phyloP scores from a whole-genome alignment of 2,888 invertebrate genomes.

The Ptilodon capucinus region DNA sequence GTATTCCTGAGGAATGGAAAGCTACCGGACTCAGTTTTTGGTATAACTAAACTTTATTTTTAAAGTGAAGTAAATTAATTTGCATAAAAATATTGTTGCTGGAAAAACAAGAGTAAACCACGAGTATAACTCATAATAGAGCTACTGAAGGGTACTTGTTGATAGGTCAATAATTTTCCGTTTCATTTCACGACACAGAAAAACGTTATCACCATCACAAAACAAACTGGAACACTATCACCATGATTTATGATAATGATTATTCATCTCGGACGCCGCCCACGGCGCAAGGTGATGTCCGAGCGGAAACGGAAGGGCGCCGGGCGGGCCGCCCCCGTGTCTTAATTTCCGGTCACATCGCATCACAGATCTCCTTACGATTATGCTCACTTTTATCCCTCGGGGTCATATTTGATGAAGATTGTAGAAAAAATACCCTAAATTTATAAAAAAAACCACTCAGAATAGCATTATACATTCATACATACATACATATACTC shows the following conservation, averaged over 20 bases:
- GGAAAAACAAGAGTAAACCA: too few relatives aligned
- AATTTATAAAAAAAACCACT: too few relatives aligned
- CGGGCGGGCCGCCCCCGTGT: conserved; percentile 52
- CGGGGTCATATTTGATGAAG: conserved; percentile 17
- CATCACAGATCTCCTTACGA: conserved; percentile 62
- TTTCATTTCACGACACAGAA: neutral
- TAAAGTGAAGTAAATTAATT: neutral
- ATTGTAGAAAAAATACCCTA: neutral
- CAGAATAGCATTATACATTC: too few relatives aligned
- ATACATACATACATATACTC: too few relatives aligned
- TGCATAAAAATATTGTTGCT: too few relatives aligned
- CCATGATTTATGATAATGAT: conserved; percentile 54
- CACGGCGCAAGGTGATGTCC: conserved; percentile 71
- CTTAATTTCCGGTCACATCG: conserved; percentile 77
- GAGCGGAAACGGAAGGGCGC: conserved; percentile 56
- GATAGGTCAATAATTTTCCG: neutral
- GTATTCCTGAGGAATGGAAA: neutral
- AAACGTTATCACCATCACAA: neutral
- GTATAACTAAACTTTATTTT: neutral
- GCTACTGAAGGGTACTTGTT: too few relatives aligned
- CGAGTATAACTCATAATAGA: too few relatives aligned
- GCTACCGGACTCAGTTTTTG: neutral
- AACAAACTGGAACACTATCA: conserved; percentile 13
- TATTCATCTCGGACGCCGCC: conserved; percentile 50
- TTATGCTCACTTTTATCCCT: conserved; percentile 39